phyloP scores from a whole-genome alignment of 2,888 invertebrate species.

The Nomada lathburiana region DNA sequence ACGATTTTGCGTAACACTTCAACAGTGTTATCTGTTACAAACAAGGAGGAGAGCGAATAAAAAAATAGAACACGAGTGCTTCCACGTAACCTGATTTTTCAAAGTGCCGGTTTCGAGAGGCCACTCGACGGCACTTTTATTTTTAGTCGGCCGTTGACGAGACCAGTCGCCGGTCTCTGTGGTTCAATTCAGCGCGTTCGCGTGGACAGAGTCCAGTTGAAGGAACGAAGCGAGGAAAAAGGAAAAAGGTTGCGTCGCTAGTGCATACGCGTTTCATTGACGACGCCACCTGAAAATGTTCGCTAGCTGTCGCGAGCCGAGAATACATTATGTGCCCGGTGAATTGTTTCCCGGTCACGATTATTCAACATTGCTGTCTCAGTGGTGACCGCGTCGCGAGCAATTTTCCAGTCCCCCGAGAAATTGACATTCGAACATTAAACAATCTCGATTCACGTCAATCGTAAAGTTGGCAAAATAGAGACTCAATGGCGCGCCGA shows the following conservation, averaged over 20 bases:
- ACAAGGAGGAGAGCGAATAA: too few species aligned
- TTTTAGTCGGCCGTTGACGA: constrained; percentile 19
- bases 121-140: constrained; percentile 27
- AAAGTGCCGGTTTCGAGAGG: background rate
- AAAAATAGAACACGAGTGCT: background rate
- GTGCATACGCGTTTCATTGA: background rate
- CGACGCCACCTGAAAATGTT: constrained; percentile 45
- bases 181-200: background rate
- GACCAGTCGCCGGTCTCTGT: background rate
- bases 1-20: background rate
- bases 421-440: background rate
- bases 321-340: constrained; percentile 35
- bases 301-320: constrained; percentile 22
- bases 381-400: background rate
- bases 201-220: background rate
- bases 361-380: background rate
- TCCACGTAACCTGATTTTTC: background rate
- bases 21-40: too few species aligned
- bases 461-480: background rate
- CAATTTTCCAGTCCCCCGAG: background rate
- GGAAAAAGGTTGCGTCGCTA: constrained; percentile 6
- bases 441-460: background rate
- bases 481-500: background rate
- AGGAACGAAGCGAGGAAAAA: constrained; percentile 25
- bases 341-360: constrained; percentile 18